Base-by-base conservation (phyloP, 2,888 invertebrate species). In the Resseliella maxima region DNA sequence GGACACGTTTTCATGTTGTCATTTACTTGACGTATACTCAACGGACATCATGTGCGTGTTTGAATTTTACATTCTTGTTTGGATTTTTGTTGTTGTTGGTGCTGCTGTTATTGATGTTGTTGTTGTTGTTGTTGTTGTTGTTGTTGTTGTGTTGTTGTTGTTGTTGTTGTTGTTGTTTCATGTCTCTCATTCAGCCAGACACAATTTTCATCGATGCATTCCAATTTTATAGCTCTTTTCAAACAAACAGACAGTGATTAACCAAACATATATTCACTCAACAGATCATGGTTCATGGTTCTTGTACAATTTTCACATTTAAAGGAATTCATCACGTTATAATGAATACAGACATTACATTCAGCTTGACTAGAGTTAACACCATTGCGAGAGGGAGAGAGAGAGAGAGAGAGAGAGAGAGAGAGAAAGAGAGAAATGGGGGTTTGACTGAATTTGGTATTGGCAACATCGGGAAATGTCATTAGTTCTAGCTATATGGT, bases 1-100 rank as follows among this genome's bases (percentile, higher is more conserved):
- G 72, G 72, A 72, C 72, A 72, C 72, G 72, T 31, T 72, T 15
- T 31, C 72, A 35, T 72, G 72, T 72, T 72, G 72, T 72, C 72
- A 72, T 72, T 31, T 72, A 72, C 31, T 72, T 72, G 72, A 31
- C 27, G n/a, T n/a, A 72, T 72, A 31, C 31, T 31, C 27, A 72
- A 72, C 31, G 72, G 72, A 31, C 72, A 59, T 59, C 59, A 72
- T 72, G 72, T 72, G 72, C 72, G 72, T 31, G 31, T 72, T 59
- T 59, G 15, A 59, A 3, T 59, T 27, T 12, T 8, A 59, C 59
- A 6, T 27, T n/a, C 59, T 59, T 12, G 12, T 50, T 50, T 8
- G 15, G 2, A 41, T 12, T 41, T 5, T 12, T 12, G 41, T 12
- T 12, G 41, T 41, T 41, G 41, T 12, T 12, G 41, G 5, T 12